A percentile compares a stretch with the other conserved stretches of the same genome.
These are phyloP conservation scores for Syritta pipiens DNA, from an alignment of 2,888 invertebrate species.

Conservation along the genomic window DNA sequence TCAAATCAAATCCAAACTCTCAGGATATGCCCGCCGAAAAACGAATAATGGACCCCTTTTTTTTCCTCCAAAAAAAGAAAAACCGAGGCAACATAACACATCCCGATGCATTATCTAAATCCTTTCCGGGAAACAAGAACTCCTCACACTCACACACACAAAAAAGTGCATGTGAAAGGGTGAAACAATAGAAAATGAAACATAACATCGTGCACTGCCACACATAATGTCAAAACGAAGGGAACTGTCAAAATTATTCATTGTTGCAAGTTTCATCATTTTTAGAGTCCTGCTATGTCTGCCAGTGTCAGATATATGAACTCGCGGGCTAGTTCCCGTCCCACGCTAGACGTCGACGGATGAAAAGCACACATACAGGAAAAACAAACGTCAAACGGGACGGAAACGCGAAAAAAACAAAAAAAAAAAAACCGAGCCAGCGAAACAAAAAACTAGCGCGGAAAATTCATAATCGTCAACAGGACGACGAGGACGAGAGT, in stretches of 20 bases:
- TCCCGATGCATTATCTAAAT: slow-evolving; percentile 67
- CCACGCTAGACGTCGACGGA: too few species aligned
- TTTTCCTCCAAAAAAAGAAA: slow-evolving; percentile 12
- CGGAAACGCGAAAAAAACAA: slow-evolving; percentile 4
- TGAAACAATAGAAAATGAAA: slow-evolving; percentile 58
- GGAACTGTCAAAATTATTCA: slow-evolving; percentile 66
- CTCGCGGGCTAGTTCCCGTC: slow-evolving; percentile 39
- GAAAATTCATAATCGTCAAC: slow-evolving; percentile 61
- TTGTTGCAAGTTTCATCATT: slow-evolving; percentile 61
- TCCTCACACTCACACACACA: background rate
- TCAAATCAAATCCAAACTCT: slow-evolving; percentile 62
- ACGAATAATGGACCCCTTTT: slow-evolving; percentile 37
- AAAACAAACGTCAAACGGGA: slow-evolving; percentile 31
- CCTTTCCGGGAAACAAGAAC: slow-evolving; percentile 29
- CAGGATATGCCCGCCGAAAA: slow-evolving; percentile 43
- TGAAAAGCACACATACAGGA: too few species aligned
- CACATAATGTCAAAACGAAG: slow-evolving; percentile 22
- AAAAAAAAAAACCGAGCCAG: background rate
- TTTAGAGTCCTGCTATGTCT: slow-evolving; percentile 47
- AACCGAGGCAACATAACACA: slow-evolving; percentile 22
- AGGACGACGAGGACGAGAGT: slow-evolving; percentile 9
- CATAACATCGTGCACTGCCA: too few species aligned
- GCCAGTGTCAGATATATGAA: slow-evolving; percentile 65
- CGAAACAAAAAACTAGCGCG: slow-evolving; percentile 35
- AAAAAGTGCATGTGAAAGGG: slow-evolving; percentile 27